Evolutionary conservation across 1,140 invertebrate species (phyloP).

Genomic region (Halesus radiatus): DNA sequence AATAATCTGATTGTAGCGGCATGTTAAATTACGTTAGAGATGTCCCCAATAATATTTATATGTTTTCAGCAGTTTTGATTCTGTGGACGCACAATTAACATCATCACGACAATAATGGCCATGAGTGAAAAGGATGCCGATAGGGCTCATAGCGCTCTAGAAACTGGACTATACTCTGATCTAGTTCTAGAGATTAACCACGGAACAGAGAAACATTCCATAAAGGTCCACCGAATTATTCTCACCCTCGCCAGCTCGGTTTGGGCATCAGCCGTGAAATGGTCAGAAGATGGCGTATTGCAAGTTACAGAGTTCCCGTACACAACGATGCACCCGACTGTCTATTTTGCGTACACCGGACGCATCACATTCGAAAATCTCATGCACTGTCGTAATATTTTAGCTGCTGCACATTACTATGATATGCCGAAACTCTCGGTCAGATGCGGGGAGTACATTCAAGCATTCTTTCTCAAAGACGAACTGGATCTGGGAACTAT

Average conservation of each 20-base stretch:
- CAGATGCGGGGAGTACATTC: slow-evolving; percentile 23
- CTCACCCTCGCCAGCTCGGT: slow-evolving; percentile 39
- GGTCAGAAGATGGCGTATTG: slow-evolving; percentile 15
- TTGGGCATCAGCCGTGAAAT: slow-evolving; percentile 41
- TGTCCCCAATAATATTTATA: too few relatives aligned
- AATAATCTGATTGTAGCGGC: too few relatives aligned
- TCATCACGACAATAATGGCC: not conserved
- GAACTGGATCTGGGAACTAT: not conserved
- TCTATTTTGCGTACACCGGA: slow-evolving; percentile 39
- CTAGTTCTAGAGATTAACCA: slow-evolving; percentile 19
- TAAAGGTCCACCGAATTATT: slow-evolving; percentile 44
- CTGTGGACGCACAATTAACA: not conserved
- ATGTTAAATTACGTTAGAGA: too few relatives aligned
- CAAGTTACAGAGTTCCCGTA: slow-evolving; percentile 27
- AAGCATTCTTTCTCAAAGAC: not conserved
- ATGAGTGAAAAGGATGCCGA: not conserved
- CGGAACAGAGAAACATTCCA: not conserved
- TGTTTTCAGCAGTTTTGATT: too few relatives aligned
- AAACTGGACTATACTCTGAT: slow-evolving; percentile 38
- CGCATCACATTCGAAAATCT: slow-evolving; percentile 1
- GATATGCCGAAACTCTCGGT: slow-evolving; percentile 15
- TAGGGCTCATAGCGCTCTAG: not conserved
- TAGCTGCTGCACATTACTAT: slow-evolving; percentile 42
- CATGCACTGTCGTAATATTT: slow-evolving; percentile 25
- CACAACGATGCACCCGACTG: not conserved